Conservation (phyloP, 2,888 invertebrate species). For the Spisula subtruncata region DNA sequence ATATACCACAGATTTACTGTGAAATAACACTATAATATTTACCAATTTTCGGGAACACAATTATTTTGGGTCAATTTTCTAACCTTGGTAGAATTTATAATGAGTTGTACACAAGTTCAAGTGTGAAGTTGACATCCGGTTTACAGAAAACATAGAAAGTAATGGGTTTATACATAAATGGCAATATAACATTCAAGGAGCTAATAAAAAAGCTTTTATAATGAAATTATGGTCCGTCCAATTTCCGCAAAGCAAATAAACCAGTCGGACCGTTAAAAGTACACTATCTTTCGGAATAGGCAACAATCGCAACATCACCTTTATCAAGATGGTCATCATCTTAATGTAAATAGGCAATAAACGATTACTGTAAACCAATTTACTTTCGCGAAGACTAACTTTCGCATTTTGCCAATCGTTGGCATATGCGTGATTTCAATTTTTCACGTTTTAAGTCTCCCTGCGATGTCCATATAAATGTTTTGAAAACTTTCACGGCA, state of each 20-base stretch:
- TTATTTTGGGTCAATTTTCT: background rate
- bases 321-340: no score
- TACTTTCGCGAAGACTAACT: no score
- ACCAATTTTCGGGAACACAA: background rate
- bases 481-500: no score
- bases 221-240: background rate
- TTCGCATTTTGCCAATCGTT: no score
- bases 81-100: background rate
- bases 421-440: no score
- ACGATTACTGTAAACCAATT: no score
- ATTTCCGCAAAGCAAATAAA: slow-evolving; percentile 11
- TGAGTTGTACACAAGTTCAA: background rate
- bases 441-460: no score
- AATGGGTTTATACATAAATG: slow-evolving; percentile 7
- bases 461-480: no score
- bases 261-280: background rate
- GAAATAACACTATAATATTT: background rate
- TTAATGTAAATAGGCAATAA: no score
- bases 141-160: slow-evolving; percentile 20
- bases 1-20: background rate
- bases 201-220: background rate
- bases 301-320: no score
- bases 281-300: background rate
- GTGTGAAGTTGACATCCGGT: slow-evolving; percentile 13
- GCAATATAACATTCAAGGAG: background rate